Conservation (phyloP, 2,113 vertebrate genomes). For the Chionodraco myersi region DNA sequence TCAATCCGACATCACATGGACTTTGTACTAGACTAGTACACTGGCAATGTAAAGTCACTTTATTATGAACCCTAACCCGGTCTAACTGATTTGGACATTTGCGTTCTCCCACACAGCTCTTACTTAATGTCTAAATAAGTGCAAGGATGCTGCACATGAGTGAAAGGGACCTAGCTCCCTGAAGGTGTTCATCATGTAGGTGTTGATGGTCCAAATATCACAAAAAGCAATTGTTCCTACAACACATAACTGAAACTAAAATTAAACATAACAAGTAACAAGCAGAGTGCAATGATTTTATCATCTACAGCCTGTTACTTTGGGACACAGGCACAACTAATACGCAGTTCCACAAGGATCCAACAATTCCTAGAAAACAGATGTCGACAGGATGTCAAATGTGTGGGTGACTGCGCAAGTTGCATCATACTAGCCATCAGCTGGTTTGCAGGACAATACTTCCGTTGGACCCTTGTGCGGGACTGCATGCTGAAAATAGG, state of each 20-base stretch:
- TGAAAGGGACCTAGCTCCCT: not conserved
- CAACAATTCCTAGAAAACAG: conserved; percentile 44
- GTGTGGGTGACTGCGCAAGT: conserved; percentile 4
- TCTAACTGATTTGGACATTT: no score
- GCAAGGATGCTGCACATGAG: no score
- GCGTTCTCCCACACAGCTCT: no score
- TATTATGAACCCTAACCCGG: no score
- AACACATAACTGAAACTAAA: conserved; percentile 14
- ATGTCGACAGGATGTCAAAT: conserved; percentile 40
- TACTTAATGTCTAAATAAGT: no score
- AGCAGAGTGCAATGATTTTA: conserved; percentile 5
- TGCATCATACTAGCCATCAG: conserved; percentile 2
- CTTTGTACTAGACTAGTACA: no score
- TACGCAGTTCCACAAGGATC: conserved; percentile 8
- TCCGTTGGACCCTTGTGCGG: not conserved
- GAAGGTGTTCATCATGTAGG: conserved; percentile 12
- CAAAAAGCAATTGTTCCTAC: conserved; percentile 33
- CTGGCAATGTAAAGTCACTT: no score
- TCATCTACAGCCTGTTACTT: conserved; percentile 14
- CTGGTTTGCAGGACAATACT: conserved; percentile 12
- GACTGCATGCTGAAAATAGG: conserved; percentile 10
- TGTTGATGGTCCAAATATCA: conserved; percentile 1
- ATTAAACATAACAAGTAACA: conserved; percentile 11
- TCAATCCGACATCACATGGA: no score
- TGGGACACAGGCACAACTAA: conserved; percentile 19